phyloP scores from a whole-genome alignment of 2,113 vertebrate species.

The Oreochromis aureus region DNA sequence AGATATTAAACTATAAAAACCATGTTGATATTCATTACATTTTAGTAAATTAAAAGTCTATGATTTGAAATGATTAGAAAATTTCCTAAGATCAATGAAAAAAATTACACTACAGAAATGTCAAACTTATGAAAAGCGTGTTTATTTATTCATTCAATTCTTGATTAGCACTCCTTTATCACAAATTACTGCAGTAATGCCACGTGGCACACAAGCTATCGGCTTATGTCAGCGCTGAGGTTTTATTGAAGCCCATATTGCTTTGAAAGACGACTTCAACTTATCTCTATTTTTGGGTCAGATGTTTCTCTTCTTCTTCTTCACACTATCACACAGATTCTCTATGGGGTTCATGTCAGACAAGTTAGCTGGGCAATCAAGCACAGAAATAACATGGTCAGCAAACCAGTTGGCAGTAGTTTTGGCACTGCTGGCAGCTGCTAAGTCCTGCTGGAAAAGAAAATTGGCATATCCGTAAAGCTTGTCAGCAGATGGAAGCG shows the following conservation, averaged over 20 bases:
- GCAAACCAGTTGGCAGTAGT: neutral
- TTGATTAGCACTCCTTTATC: neutral
- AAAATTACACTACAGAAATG: neutral
- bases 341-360: neutral
- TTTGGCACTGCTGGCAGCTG: neutral
- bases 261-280: neutral
- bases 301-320: neutral
- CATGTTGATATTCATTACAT: neutral
- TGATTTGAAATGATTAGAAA: neutral
- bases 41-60: neutral
- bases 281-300: neutral
- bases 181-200: accelerated
- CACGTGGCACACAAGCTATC: neutral
- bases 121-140: neutral
- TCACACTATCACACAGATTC: neutral
- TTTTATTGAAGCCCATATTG: neutral
- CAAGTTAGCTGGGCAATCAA: neutral
- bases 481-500: neutral
- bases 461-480: neutral
- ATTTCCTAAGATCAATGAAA: no score
- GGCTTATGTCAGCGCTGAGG: neutral
- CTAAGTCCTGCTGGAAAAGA: neutral
- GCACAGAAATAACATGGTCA: neutral
- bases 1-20: neutral
- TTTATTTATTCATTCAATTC: neutral